These are phyloP conservation scores for Merodon equestris DNA, from an alignment of 2,888 invertebrate genomes.

Conservation along the genomic window DNA sequence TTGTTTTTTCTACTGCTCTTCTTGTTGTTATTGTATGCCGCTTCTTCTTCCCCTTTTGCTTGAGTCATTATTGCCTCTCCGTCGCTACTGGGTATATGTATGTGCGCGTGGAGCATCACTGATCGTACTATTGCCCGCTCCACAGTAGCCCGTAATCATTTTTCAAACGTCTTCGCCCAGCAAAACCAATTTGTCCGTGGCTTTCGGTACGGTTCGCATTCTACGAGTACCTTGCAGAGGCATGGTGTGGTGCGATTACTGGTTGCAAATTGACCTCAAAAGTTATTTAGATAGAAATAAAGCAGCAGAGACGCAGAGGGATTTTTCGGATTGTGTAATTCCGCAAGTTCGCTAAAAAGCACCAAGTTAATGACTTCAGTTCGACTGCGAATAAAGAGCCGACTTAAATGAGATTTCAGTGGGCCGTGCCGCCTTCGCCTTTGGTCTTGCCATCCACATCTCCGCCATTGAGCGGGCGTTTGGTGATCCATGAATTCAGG, in stretches of 20 bases:
- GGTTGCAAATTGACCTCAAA: constrained; percentile 69
- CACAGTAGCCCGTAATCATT: constrained; percentile 67
- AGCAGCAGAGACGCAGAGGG: constrained; percentile 27
- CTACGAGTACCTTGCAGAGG: constrained; percentile 48
- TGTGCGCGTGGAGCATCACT: constrained; percentile 40
- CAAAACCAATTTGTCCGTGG: constrained; percentile 66
- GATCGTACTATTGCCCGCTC: constrained; percentile 45
- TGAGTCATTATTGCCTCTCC: constrained; percentile 4
- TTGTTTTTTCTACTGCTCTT: no score
- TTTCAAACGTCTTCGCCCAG: constrained; percentile 66
- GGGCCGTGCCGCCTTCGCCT: constrained; percentile 47
- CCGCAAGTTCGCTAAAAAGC: constrained; percentile 63
- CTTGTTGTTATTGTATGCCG: constrained; percentile 43
- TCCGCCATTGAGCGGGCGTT: constrained; percentile 29
- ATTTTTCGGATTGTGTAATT: constrained; percentile 60
- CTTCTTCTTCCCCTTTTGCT: constrained; percentile 37
- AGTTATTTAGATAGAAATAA: constrained; percentile 65
- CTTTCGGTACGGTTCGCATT: constrained; percentile 57
- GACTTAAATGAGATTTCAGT: constrained; percentile 59
- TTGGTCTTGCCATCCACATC: constrained; percentile 10
- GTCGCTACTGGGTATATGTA: constrained; percentile 21
- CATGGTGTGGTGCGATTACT: constrained; percentile 43
- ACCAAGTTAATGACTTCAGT: constrained; percentile 64
- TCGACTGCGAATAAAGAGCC: constrained; percentile 20
- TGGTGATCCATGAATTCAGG: constrained; percentile 62